These are phyloP conservation scores for Squalus acanthias DNA, from an alignment of 2,797 vertebrate species.

Conservation along the genomic window DNA sequence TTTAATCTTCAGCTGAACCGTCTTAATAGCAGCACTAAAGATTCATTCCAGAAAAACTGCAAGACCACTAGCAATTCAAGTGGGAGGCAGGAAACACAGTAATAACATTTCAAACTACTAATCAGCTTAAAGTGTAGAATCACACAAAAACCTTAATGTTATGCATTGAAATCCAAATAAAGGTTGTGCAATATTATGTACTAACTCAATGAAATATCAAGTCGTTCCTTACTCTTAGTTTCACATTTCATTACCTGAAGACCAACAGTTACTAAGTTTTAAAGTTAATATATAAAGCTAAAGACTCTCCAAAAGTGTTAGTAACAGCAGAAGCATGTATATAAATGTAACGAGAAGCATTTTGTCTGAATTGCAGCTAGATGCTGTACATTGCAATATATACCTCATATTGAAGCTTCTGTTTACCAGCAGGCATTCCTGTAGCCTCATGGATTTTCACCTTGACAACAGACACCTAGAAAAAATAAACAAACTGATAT, in stretches of 20 bases:
- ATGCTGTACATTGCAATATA: conserved; percentile 40
- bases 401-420: conserved; percentile 96
- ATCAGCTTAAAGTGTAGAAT: neutral
- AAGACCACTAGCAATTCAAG: neutral
- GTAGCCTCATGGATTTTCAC: conserved; percentile 98
- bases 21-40: neutral
- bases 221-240: neutral
- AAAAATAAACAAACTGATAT: neutral
- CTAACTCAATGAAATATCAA: neutral
- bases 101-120: neutral
- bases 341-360: neutral
- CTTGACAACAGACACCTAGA: conserved; percentile 96
- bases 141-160: neutral
- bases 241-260: neutral
- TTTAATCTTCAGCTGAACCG: neutral
- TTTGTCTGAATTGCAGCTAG: neutral
- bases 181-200: neutral
- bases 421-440: conserved; percentile 95
- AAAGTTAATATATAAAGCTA: neutral
- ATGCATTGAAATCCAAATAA: neutral
- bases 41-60: neutral
- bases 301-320: neutral
- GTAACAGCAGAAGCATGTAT: neutral
- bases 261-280: neutral
- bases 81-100: neutral